Evolutionary conservation across 2,113 vertebrate species (phyloP).

Genomic region (Aldabrachelys gigantea): DNA sequence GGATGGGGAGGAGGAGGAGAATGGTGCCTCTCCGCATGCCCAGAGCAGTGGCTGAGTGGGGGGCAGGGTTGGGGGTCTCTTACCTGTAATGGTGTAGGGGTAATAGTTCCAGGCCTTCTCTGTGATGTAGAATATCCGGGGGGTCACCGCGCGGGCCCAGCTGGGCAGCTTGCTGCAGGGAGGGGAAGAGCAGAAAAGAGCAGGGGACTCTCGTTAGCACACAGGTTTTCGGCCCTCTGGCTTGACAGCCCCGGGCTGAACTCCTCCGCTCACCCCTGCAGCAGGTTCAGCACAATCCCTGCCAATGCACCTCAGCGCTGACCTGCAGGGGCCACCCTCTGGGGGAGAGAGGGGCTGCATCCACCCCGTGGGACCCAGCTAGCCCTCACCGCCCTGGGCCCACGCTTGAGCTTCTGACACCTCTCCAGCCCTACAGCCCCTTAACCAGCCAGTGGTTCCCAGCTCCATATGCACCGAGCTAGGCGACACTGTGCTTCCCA

Average conservation of each 20-base stretch:
- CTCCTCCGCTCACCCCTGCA: not conserved
- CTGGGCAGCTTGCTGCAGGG: conserved; percentile 77
- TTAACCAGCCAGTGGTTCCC: not conserved
- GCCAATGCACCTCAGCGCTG: not conserved
- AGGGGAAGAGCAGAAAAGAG: rapidly evolving
- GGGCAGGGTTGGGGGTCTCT: not conserved
- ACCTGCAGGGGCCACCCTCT: not conserved
- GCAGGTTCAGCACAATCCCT: not conserved
- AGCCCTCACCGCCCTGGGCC: rapidly evolving
- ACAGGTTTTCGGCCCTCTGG: not conserved
- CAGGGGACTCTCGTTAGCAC: rapidly evolving
- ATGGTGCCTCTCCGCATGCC: not conserved
- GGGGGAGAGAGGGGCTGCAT: not conserved
- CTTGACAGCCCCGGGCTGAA: not conserved
- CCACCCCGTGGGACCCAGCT: rapidly evolving
- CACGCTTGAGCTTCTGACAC: not conserved
- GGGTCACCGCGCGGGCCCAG: conserved; percentile 80
- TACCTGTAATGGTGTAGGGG: conserved; percentile 83
- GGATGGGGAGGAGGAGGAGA: not conserved
- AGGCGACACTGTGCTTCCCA: not conserved
- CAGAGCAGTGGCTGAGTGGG: not conserved
- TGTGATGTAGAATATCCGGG: conserved; percentile 81
- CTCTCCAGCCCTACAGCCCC: not conserved
- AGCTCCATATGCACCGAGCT: not conserved
- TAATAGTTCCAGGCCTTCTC: conserved; percentile 85